Evolutionary conservation across 1,140 invertebrate genomes (phyloP), one percentile per base, ranked within the genome.

Genomic region (Bemisia tabaci): DNA sequence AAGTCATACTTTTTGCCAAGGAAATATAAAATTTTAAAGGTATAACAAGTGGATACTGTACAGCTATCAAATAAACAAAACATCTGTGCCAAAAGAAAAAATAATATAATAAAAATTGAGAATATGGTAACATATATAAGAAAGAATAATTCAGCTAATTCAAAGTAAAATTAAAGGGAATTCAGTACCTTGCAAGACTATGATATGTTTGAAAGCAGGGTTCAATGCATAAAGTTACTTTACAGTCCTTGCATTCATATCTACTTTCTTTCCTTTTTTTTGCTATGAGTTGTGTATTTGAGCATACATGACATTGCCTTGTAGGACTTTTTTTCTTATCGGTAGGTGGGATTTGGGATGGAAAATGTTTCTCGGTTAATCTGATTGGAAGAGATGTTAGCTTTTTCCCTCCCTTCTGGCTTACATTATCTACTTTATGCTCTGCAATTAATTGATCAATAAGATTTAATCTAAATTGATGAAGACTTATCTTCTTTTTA

Each of bases 391-490:
- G 5, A 48, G 33, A 48, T 48, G 33, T 48, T 48, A 17, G 17
- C 5, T 5, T 5, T 48, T 17, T 48, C 17, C 33, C 33, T 48
- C 33, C 33, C 17, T 48, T 5, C 5, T 5, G 33, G 33, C 33
- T 48, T 48, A 9, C 39, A n/a, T 21, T 2, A 26, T 26, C 22
- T 26, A 25, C 25, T 66, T 48, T 33, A 64, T 68, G 39, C 26
- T 68, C 27, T 22, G 59, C 22, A 21, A 68, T 26, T 1, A 68
- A 26, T 65, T 65, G 63, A 24, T 39, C 58, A 58, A 68, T 48
- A 62, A 65, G n/a, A 25, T 67, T 22, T 12, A 67, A 63, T 64
- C 64, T 39, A 60, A 67, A 67, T 12, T 67, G 62, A 61, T 24
- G n/a, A 22, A 61, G 12, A 25, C 26, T 58, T 39, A 26, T 62